Base-by-base conservation (phyloP, 1,140 invertebrate genomes). In the Apis dorsata region DNA sequence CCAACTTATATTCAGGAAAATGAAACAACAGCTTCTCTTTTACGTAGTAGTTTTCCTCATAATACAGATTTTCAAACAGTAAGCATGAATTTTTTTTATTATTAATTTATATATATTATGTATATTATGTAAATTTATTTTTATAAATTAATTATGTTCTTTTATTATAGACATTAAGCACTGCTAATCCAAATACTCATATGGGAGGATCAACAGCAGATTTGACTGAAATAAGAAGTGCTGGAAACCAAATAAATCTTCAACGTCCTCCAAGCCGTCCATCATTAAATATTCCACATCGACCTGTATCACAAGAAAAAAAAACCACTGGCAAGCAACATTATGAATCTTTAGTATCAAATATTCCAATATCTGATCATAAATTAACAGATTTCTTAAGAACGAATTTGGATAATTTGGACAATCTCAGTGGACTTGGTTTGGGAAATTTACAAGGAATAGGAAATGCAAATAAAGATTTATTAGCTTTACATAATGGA, bases 341-440 rank as follows among this genome's bases (percentile, higher is more conserved):
- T 84, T 93, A 93, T 70, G 93, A 94, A 89, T 91, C 92, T 62
- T 76, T 91, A 21, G 88, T 93, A 84, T 79, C 91, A 28, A 93
- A 89, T 90, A 94, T 93, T 90, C 93, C 94, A 15, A 89, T 95
- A 21, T 92, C 92, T 79, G 94, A 95, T 86, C 95, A 95, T 84
- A 95, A 95, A 90, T 87, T 96, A 59, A 94, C 94, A 51, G 95
- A 96, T 85, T 95, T 96, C 90, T 90, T 95, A 68, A 88, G 93
- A 84, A 95, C 96, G 4, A 97, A 96, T 93, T 91, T 97, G 79
- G 96, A 97, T 89, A 96, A 95, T 91, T 92, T 97, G 63, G 96
- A 97, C 90, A 96, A 95, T 28, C 91, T 96, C 15, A 94, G 93
- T 78, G 94, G 89, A 90, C 86, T 93, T 63, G 92, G 92, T 62